Evolutionary conservation across 2,797 vertebrate species (phyloP), one percentile per base, ranked within the genome.

Genomic region (Dicrostonyx torquatus): DNA sequence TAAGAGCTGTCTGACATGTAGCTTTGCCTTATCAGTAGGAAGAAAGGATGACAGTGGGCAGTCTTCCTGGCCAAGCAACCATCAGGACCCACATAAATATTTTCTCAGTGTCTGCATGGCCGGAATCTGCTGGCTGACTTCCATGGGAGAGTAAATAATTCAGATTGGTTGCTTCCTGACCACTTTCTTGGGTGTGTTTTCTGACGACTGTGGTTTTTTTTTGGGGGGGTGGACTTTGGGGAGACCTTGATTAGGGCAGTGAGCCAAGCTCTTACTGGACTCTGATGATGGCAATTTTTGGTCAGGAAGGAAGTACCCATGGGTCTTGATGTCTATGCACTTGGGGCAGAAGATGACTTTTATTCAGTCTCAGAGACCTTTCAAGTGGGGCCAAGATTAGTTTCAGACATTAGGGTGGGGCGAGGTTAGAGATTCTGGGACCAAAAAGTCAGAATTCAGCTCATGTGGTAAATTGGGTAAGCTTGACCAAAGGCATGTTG

Each of bases 51-150:
- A 98, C 98, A 98, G 98, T 93, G 94, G 98, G 98, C 96, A 98
- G 98, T 98, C 95, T 98, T 98, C 97, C 97, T 97, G 95, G 96
- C 97, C 95, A 98, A 97, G 97, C 96, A 98, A 98, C 97, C 97
- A 98, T 98, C 97, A 98, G 95, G 96, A 97, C 98, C 98, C 98
- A 97, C 97, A 97, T 98, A 98, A 99, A 99, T 99, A 99, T 99
- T 99, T 98, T 98, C 97, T 96, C 97, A 98, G 97, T 73, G 97
- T 98, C 98, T 98, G 93, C 97, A 97, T 98, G 97, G 96, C 98
- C 96, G 60, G 96, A 98, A 98, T 98, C 97, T 98, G 96, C 97
- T 98, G 98, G 98, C 98, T 94, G 95, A 93, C 96, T 97, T 98
- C 98, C 98, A 98, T 93, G 0, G 26, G 96, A 97, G 97, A 98